Percentiles rank a stretch among this genome's conserved stretches.
Conservation (phyloP, 2,888 invertebrate genomes). For the Tachystola acroxantha region DNA sequence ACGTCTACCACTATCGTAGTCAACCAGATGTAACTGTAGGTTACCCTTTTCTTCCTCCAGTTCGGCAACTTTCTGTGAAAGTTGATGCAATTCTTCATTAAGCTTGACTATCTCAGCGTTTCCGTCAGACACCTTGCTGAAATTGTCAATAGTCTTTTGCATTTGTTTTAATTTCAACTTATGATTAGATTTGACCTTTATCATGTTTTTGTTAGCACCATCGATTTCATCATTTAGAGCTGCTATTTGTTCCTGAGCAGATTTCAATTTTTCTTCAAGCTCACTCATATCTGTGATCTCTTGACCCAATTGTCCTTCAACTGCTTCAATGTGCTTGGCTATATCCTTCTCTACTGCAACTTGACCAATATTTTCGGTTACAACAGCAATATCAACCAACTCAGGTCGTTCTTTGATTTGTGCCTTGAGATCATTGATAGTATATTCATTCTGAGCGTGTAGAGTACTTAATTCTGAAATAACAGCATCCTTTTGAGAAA, state of each 20-base stretch:
- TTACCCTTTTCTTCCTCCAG: conserved; percentile 95
- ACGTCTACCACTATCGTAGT: conserved; percentile 86
- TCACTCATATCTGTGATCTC: conserved; percentile 24
- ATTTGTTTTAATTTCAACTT: conserved; percentile 86
- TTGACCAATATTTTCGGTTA: conserved; percentile 31
- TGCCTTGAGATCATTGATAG: conserved; percentile 27
- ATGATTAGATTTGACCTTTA: conserved; percentile 85
- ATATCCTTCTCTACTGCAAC: conserved; percentile 4
- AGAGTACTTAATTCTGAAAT: conserved; percentile 46
- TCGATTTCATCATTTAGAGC: conserved; percentile 85
- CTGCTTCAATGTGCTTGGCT: not conserved
- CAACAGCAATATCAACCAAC: conserved; percentile 38
- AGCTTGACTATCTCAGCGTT: conserved; percentile 83
- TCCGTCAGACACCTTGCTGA: conserved; percentile 82
- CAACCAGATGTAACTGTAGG: conserved; percentile 90
- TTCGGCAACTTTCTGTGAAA: conserved; percentile 88
- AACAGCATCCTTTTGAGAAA: conserved; percentile 64
- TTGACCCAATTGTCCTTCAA: not conserved
- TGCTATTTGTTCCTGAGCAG: conserved; percentile 58
- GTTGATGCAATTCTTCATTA: conserved; percentile 78
- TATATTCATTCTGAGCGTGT: conserved; percentile 24
- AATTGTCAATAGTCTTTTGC: conserved; percentile 84
- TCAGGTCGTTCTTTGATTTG: conserved; percentile 15
- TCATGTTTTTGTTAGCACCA: conserved; percentile 85
- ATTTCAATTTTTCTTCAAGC: conserved; percentile 62